Evolutionary conservation across 2,888 invertebrate species (phyloP).

Genomic region (Cyrtodaria siliqua): DNA sequence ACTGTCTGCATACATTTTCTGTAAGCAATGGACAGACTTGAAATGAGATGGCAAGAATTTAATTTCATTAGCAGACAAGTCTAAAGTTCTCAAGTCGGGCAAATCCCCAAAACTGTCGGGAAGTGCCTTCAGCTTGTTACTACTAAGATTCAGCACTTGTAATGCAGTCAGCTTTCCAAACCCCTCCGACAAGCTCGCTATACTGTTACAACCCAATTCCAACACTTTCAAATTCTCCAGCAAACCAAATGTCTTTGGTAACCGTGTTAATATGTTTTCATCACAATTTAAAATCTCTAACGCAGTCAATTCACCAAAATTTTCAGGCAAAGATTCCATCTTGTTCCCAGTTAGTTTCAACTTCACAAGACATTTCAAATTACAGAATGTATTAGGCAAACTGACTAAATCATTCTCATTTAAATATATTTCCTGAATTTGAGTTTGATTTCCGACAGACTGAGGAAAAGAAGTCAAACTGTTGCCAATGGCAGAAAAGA

Average conservation of each 20-base stretch:
- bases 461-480: constrained; percentile 67
- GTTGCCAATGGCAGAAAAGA: constrained; percentile 76
- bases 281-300: constrained; percentile 67
- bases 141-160: constrained; percentile 69
- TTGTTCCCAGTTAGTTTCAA: constrained; percentile 73
- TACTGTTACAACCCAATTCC: constrained; percentile 69
- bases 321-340: constrained; percentile 71
- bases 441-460: constrained; percentile 62
- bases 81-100: constrained; percentile 66
- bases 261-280: constrained; percentile 69
- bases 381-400: constrained; percentile 71
- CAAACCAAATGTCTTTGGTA: constrained; percentile 70
- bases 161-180: constrained; percentile 71
- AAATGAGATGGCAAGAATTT: constrained; percentile 66
- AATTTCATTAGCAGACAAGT: constrained; percentile 74
- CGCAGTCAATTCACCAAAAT: constrained; percentile 69
- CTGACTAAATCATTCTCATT: constrained; percentile 74
- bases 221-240: constrained; percentile 63
- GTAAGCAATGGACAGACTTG: constrained; percentile 61
- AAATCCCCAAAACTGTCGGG: constrained; percentile 72
- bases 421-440: constrained; percentile 69
- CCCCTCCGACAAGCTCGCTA: constrained; percentile 66
- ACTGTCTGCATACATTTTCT: constrained; percentile 70
- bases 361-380: constrained; percentile 59
- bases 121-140: constrained; percentile 67